Conservation (phyloP, 2,797 vertebrate genomes). For the Antrozous pallidus region DNA sequence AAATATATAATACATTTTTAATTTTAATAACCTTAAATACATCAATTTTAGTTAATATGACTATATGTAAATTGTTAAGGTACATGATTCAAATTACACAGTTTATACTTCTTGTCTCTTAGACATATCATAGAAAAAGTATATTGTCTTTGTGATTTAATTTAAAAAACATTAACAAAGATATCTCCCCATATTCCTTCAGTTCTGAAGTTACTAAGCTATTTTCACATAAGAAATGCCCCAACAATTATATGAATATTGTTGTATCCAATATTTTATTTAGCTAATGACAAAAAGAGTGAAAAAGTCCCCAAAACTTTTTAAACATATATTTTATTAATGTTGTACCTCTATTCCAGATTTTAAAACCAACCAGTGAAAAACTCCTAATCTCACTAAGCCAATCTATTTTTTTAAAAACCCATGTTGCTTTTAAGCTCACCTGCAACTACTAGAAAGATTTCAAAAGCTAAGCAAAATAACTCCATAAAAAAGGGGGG, state of each 20-base stretch:
- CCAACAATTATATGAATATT: not conserved
- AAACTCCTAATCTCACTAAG: not conserved
- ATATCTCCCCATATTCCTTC: not conserved
- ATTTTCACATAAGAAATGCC: not conserved
- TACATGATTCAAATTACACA: not conserved
- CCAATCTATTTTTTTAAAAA: not conserved
- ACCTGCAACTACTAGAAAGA: constrained; percentile 9
- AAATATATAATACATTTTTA: not conserved
- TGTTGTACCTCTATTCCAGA: not conserved
- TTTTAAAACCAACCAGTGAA: not conserved
- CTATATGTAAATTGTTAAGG: not conserved
- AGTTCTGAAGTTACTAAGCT: not conserved
- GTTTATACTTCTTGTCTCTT: not conserved
- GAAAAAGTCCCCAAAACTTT: not conserved
- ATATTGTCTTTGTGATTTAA: not conserved
- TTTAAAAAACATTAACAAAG: not conserved
- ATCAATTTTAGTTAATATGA: not conserved
- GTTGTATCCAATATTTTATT: not conserved
- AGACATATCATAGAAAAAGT: not conserved
- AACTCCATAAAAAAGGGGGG: not conserved
- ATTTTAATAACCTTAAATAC: not conserved
- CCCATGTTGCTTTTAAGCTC: not conserved
- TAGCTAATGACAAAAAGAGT: not conserved
- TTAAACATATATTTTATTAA: constrained; percentile 20
- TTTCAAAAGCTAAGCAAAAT: constrained; percentile 49